A percentile compares a stretch with the other conserved stretches of the same genome.
Evolutionary conservation across 2,888 invertebrate genomes (phyloP).

Genomic region (Rotaria magnacalcarata): DNA sequence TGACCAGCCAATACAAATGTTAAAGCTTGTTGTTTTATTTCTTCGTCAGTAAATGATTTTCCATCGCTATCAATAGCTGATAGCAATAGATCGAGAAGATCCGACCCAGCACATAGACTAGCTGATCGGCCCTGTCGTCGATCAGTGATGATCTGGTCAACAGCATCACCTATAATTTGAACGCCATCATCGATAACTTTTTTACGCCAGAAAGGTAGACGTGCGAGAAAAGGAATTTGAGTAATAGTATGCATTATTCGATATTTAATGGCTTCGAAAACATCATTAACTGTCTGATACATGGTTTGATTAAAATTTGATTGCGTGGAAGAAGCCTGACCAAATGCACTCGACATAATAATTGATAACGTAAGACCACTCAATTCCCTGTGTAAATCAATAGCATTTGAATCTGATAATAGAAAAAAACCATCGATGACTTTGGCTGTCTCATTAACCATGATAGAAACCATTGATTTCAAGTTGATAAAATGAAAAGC

Average conservation of each 20-base stretch:
- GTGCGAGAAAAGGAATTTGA: neutral
- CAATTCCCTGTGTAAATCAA: neutral
- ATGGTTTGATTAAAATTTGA: neutral
- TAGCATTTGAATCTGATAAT: neutral
- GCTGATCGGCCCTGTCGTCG: neutral
- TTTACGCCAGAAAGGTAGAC: neutral
- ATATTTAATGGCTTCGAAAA: neutral
- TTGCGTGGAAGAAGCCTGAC: neutral
- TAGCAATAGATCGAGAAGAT: neutral
- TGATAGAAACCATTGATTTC: neutral
- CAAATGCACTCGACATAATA: neutral
- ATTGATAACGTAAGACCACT: neutral
- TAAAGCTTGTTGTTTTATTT: neutral
- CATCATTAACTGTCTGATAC: neutral
- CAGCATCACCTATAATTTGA: neutral
- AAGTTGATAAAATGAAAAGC: neutral
- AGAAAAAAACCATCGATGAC: neutral
- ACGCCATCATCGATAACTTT: neutral
- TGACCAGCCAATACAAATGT: neutral
- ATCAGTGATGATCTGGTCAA: neutral
- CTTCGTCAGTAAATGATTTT: neutral
- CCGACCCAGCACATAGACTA: neutral
- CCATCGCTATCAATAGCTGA: neutral
- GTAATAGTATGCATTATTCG: too few relatives aligned
- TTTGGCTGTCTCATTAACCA: neutral